phyloP scores from a whole-genome alignment of 1,140 invertebrate species.

The Asbolus verrucosus region DNA sequence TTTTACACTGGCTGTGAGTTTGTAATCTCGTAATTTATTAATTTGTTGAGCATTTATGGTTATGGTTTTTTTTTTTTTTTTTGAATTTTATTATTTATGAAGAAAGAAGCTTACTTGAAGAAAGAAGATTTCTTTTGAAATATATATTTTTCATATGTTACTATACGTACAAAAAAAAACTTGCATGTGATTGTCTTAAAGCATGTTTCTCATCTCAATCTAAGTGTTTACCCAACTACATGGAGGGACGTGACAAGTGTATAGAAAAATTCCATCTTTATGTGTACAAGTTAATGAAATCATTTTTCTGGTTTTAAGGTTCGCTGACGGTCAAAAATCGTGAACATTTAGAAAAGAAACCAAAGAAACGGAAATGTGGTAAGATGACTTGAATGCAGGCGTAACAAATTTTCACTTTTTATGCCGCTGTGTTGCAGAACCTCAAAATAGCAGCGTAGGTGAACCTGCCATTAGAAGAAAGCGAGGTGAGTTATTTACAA shows the following conservation, averaged over 20 bases:
- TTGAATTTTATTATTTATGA: conserved; percentile 36
- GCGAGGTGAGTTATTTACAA: conserved; percentile 11
- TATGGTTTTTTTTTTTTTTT: too few species aligned
- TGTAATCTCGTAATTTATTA: conserved; percentile 36
- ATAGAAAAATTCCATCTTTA: conserved; percentile 1
- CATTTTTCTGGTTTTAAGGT: conserved; percentile 26
- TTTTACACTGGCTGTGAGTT: conserved; percentile 34
- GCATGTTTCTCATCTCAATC: not conserved
- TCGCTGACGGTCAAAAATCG: conserved; percentile 11
- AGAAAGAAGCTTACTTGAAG: not conserved
- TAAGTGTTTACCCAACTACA: not conserved
- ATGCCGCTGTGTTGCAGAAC: conserved; percentile 10
- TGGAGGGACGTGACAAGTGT: conserved; percentile 2
- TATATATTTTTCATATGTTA: not conserved
- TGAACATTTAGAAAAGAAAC: conserved; percentile 29
- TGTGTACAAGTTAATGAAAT: conserved; percentile 14
- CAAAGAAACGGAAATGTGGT: conserved; percentile 43
- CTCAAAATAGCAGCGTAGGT: not conserved
- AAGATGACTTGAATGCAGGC: not conserved
- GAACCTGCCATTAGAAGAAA: conserved; percentile 2
- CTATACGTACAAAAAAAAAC: conserved; percentile 4
- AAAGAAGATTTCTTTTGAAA: not conserved
- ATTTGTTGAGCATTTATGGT: conserved; percentile 35
- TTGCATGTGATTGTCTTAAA: conserved; percentile 26
- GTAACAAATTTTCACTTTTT: not conserved